A percentile compares a stretch with the other conserved stretches of the same genome.
These are phyloP conservation scores for Tyria jacobaeae DNA, from an alignment of 2,888 invertebrate genomes.

Conservation along the genomic window DNA sequence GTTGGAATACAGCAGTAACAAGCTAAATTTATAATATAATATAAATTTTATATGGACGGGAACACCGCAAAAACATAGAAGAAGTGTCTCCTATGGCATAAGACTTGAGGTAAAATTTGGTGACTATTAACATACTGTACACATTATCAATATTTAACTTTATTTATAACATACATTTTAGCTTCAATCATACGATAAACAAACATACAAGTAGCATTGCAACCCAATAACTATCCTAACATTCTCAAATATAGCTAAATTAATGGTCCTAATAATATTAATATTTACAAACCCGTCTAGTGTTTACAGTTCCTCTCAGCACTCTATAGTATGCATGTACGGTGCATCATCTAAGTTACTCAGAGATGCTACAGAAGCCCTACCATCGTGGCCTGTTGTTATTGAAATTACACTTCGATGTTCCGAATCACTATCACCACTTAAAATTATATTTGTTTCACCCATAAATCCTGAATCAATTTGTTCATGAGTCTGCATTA, in stretches of 20 bases:
- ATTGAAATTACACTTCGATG: constrained; percentile 83
- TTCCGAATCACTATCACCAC: constrained; percentile 83
- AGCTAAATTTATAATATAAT: no score
- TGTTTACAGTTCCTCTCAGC: constrained; percentile 55
- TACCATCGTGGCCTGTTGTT: constrained; percentile 73
- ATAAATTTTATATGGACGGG: constrained; percentile 21
- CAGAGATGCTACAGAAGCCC: constrained; percentile 70
- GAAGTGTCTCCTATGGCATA: constrained; percentile 15
- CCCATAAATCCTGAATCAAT: constrained; percentile 82
- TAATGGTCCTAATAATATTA: constrained; percentile 1
- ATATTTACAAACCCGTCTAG: constrained; percentile 7
- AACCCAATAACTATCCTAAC: constrained; percentile 4
- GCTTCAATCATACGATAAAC: not conserved
- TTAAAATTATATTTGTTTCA: constrained; percentile 80
- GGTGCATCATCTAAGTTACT: constrained; percentile 72
- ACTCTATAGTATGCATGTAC: constrained; percentile 76
- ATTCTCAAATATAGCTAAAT: not conserved
- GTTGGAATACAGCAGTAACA: constrained; percentile 25
- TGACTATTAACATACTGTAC: constrained; percentile 51
- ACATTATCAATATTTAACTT: constrained; percentile 15
- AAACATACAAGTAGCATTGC: constrained; percentile 9
- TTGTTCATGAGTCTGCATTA: constrained; percentile 67
- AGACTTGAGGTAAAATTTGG: constrained; percentile 64
- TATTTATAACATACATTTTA: constrained; percentile 6
- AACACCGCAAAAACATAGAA: constrained; percentile 26